A percentile compares a stretch with the other conserved stretches of the same genome.
phyloP scores from a whole-genome alignment of 2,888 invertebrate species.

The Brenthis ino region DNA sequence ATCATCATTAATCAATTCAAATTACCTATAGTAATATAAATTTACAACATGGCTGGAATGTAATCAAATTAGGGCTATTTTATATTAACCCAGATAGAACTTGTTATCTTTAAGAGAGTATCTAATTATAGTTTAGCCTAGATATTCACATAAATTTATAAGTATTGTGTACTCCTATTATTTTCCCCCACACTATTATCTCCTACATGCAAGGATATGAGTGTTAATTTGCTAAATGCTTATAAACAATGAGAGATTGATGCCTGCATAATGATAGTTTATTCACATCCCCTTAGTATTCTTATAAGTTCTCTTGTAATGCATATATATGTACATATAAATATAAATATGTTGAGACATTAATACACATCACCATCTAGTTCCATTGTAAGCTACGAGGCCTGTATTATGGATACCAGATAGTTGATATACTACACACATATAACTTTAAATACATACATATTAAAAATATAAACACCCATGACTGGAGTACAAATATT shows the following conservation, averaged over 20 bases:
- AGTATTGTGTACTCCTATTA: background rate
- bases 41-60: background rate
- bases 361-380: too few species aligned
- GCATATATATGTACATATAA: too few species aligned
- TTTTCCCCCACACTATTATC: background rate
- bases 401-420: too few species aligned
- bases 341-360: too few species aligned
- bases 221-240: background rate
- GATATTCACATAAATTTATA: background rate
- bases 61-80: background rate
- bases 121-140: background rate
- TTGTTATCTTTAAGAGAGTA: background rate
- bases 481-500: too few species aligned
- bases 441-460: too few species aligned
- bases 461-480: too few species aligned
- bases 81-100: background rate
- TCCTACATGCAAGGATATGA: background rate
- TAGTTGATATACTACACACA: too few species aligned
- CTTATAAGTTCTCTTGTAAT: too few species aligned
- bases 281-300: background rate
- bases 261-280: background rate
- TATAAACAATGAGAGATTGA: conserved; percentile 1
- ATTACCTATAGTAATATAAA: background rate
- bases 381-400: too few species aligned
- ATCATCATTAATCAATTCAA: too few species aligned